Percentiles rank a stretch among this genome's conserved stretches.
Evolutionary conservation across 2,797 vertebrate genomes (phyloP).

Genomic region (Tinamus major): DNA sequence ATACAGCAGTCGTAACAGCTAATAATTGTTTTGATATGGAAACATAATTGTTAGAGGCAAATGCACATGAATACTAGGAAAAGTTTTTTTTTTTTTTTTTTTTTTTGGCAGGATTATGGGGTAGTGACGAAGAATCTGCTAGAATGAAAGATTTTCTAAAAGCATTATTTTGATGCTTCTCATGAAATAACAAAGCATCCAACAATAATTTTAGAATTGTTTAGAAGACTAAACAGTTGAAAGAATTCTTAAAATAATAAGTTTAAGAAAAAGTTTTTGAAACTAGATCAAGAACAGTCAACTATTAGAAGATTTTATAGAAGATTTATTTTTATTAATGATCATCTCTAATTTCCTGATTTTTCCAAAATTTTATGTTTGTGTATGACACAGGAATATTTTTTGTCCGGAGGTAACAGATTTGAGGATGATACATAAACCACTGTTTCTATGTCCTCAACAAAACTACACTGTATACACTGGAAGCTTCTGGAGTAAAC

Average conservation of each 20-base stretch:
- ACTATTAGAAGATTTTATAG: background rate
- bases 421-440: background rate
- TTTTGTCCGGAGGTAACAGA: background rate
- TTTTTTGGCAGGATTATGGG: no score
- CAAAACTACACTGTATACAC: background rate
- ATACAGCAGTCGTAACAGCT: no score
- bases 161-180: background rate
- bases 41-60: background rate
- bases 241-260: background rate
- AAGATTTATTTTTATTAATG: no score
- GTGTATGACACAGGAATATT: background rate
- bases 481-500: no score
- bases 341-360: no score
- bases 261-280: background rate
- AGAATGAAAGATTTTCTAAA: background rate
- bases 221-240: background rate
- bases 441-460: background rate
- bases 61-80: background rate
- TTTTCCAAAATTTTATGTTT: background rate
- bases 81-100: background rate
- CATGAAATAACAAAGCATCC: background rate
- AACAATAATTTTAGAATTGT: background rate
- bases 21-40: background rate
- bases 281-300: background rate
- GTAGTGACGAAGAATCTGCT: background rate